Evolutionary conservation across 1,140 invertebrate genomes (phyloP).

Genomic region (Kradibia gibbosae): DNA sequence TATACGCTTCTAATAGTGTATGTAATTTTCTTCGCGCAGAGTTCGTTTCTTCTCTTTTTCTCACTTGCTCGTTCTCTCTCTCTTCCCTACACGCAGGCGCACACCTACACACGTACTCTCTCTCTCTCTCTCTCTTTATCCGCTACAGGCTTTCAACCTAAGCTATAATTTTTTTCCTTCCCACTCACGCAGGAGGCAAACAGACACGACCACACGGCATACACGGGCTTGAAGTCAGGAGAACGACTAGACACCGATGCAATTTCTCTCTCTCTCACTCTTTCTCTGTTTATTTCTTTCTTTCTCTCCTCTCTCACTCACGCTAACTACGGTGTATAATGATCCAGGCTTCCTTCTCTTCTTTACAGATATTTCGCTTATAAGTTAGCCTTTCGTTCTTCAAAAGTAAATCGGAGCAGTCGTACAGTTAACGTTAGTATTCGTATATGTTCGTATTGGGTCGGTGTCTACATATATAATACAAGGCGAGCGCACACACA

Average conservation of each 20-base stretch:
- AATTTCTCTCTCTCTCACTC: slow-evolving; percentile 8
- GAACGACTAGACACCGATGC: slow-evolving; percentile 33
- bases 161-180: slow-evolving; percentile 10
- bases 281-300: not conserved
- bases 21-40: not conserved
- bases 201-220: not conserved
- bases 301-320: not conserved
- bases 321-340: not conserved
- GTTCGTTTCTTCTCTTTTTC: not conserved
- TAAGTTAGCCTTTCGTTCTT: slow-evolving; percentile 13
- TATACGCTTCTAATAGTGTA: too few relatives aligned
- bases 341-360: slow-evolving; percentile 20
- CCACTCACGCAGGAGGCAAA: not conserved
- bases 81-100: not conserved
- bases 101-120: not conserved
- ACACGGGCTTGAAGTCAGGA: not conserved
- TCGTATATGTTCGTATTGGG: not conserved
- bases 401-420: slow-evolving; percentile 2
- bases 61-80: slow-evolving; percentile 6
- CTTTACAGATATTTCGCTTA: slow-evolving; percentile 9
- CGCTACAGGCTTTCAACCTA: slow-evolving; percentile 2
- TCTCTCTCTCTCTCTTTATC: not conserved
- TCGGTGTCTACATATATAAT: not conserved
- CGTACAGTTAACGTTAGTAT: not conserved
- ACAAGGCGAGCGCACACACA: not conserved